Evolutionary conservation across 2,888 invertebrate species (phyloP).

Genomic region (Trissonchulus sp.): DNA sequence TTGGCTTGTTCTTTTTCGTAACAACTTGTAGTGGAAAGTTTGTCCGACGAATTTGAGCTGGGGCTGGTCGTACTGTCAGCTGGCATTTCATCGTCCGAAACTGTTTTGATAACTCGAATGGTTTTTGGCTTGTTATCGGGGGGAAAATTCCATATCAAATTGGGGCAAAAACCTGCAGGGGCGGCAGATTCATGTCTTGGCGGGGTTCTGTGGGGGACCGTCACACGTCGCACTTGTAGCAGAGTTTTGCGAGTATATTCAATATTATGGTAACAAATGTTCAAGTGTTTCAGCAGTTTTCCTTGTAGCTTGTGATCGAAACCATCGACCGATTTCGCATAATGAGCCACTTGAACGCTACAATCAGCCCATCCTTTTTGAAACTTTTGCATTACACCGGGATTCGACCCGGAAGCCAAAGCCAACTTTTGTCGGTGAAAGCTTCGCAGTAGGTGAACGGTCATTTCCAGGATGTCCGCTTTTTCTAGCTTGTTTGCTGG

Average conservation of each 20-base stretch:
- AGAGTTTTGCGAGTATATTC: neutral
- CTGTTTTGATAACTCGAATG: too few species aligned
- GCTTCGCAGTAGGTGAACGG: conserved; percentile 8
- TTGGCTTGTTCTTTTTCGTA: too few species aligned
- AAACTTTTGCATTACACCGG: conserved; percentile 23
- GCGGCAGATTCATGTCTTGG: too few species aligned
- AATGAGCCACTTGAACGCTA: neutral
- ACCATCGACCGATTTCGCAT: conserved; percentile 9
- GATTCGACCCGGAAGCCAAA: conserved; percentile 30
- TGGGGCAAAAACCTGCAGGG: too few species aligned
- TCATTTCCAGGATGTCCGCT: conserved; percentile 31
- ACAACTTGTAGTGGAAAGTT: too few species aligned
- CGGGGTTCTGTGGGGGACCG: too few species aligned
- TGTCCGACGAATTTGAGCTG: too few species aligned
- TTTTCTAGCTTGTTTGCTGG: conserved; percentile 27
- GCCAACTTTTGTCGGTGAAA: conserved; percentile 30
- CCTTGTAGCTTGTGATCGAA: neutral
- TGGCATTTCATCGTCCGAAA: too few species aligned
- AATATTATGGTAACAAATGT: neutral
- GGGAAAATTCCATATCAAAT: too few species aligned
- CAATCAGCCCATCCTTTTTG: conserved; percentile 13
- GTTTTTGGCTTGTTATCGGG: too few species aligned
- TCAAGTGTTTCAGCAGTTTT: neutral
- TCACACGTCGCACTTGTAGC: too few species aligned
- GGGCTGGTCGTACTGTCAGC: too few species aligned